Percentiles rank a stretch among this genome's conserved stretches.
Evolutionary conservation across 2,888 invertebrate genomes (phyloP).

Genomic region (Melanostoma mellinum): DNA sequence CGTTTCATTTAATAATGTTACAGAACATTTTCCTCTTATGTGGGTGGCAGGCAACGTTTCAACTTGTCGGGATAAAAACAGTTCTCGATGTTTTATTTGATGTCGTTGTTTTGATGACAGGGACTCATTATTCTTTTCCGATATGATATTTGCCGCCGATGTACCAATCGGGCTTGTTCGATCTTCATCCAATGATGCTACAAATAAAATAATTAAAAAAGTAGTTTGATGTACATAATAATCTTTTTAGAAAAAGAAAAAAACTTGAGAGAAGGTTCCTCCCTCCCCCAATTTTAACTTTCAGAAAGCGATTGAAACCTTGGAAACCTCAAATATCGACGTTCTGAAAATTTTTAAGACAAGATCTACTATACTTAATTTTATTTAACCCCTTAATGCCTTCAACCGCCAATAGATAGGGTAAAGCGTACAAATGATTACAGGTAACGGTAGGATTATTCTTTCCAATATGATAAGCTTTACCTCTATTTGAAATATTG

Average conservation of each 20-base stretch:
- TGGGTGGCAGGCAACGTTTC: slow-evolving; percentile 99
- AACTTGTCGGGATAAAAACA: slow-evolving; percentile 98
- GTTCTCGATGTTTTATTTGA: slow-evolving; percentile 98
- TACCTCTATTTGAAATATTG: too few relatives aligned
- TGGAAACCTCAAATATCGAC: too few relatives aligned
- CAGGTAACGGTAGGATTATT: too few relatives aligned
- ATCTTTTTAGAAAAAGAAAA: neutral
- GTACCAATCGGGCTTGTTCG: slow-evolving; percentile 81
- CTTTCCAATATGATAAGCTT: too few relatives aligned
- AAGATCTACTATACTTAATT: too few relatives aligned
- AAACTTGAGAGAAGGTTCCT: neutral
- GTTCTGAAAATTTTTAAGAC: too few relatives aligned
- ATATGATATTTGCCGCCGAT: slow-evolving; percentile 65
- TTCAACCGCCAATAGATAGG: too few relatives aligned
- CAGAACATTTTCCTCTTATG: slow-evolving; percentile 99
- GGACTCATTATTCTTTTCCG: slow-evolving; percentile 84
- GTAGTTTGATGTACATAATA: neutral
- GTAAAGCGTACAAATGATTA: too few relatives aligned
- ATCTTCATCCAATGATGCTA: slow-evolving; percentile 88
- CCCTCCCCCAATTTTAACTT: neutral
- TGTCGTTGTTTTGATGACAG: slow-evolving; percentile 94
- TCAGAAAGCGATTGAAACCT: too few relatives aligned
- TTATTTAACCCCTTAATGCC: too few relatives aligned
- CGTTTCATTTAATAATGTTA: slow-evolving; percentile 99
- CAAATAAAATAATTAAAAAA: slow-evolving; percentile 72